phyloP scores from a whole-genome alignment of 1,140 invertebrate species.

The Leucophenga varia region DNA sequence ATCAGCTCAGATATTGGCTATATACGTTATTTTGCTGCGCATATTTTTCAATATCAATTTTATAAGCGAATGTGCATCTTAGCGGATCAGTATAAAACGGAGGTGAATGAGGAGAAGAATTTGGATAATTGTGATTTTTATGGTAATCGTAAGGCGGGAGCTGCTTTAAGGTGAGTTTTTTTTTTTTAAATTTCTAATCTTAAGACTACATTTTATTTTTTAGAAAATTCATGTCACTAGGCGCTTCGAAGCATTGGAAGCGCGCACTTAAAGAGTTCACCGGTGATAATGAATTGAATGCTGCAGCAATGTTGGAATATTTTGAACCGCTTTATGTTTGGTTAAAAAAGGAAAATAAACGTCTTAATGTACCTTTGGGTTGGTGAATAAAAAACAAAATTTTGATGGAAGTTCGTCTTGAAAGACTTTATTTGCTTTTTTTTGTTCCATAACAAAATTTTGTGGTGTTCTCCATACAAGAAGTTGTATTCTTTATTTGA shows the following conservation, averaged over 20 bases:
- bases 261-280: slow-evolving; percentile 61
- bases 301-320: slow-evolving; percentile 31
- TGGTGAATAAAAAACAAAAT: no score
- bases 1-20: slow-evolving; percentile 60
- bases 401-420: no score
- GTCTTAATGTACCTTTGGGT: slow-evolving; percentile 9
- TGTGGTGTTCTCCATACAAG: no score
- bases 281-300: slow-evolving; percentile 56
- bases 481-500: no score
- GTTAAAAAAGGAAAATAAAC: slow-evolving; percentile 30
- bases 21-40: slow-evolving; percentile 61
- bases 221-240: slow-evolving; percentile 34
- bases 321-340: slow-evolving; percentile 33
- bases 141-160: slow-evolving; percentile 52
- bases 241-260: slow-evolving; percentile 60
- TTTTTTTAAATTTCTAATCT: neutral
- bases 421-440: no score
- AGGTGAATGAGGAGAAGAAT: slow-evolving; percentile 37
- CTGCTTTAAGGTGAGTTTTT: slow-evolving; percentile 11
- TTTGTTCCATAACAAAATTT: no score
- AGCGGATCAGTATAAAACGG: slow-evolving; percentile 59
- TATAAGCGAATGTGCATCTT: slow-evolving; percentile 62
- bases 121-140: slow-evolving; percentile 63
- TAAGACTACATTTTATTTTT: slow-evolving; percentile 43
- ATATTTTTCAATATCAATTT: slow-evolving; percentile 64